A percentile compares a stretch with the other conserved stretches of the same genome.
Conservation (phyloP, 2,888 invertebrate genomes). For the Acronicta psi region DNA sequence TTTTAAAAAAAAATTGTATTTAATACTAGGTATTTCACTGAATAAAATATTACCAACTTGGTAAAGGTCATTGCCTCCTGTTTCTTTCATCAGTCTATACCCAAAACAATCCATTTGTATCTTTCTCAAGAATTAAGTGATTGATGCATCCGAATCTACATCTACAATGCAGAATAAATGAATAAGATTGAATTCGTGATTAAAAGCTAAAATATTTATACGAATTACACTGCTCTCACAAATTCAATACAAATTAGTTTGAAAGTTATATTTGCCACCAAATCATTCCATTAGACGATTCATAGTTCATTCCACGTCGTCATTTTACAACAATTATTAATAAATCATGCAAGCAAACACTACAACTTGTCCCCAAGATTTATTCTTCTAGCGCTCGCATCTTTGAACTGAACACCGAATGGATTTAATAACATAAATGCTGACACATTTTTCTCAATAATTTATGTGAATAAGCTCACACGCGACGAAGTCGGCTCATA, state of each 20-base stretch:
- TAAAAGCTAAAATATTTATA: constrained; percentile 28
- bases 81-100: constrained; percentile 12
- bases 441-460: constrained; percentile 72
- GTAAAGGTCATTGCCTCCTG: constrained; percentile 17
- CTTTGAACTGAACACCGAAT: constrained; percentile 58
- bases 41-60: neutral
- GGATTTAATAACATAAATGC: constrained; percentile 63
- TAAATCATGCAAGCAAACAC: constrained; percentile 52
- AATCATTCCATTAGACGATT: constrained; percentile 40
- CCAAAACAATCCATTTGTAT: constrained; percentile 34
- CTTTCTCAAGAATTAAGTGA: constrained; percentile 36
- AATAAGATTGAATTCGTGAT: constrained; percentile 37
- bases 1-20: no score
- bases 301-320: constrained; percentile 37
- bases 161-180: constrained; percentile 36
- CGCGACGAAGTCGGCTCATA: constrained; percentile 68
- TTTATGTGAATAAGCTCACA: constrained; percentile 68
- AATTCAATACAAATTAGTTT: constrained; percentile 36
- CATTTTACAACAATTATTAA: constrained; percentile 49
- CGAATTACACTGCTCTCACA: constrained; percentile 14
- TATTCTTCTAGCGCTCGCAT: constrained; percentile 50
- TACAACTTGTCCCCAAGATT: constrained; percentile 57
- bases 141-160: constrained; percentile 39
- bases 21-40: neutral
- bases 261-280: constrained; percentile 35